Evolutionary conservation across 2,113 vertebrate genomes (phyloP).

Genomic region (Opisthocomus hoazin): DNA sequence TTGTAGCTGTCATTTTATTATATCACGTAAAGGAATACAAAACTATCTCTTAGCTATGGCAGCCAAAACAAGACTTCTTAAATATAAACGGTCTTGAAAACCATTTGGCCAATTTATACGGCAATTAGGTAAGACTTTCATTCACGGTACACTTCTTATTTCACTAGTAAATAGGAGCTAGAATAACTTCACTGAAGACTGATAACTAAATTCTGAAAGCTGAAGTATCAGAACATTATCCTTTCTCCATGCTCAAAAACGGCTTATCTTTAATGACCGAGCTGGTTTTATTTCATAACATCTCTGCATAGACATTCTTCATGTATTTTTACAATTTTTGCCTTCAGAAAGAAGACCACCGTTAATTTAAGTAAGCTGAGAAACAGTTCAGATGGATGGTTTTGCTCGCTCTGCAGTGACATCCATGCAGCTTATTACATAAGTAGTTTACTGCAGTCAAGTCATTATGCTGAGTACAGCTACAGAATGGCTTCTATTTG

Average conservation of each 20-base stretch:
- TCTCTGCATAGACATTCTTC: not conserved
- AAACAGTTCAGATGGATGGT: conserved; percentile 15
- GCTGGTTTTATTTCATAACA: conserved; percentile 3
- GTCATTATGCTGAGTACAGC: not conserved
- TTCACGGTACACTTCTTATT: not conserved
- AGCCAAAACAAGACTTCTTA: conserved; percentile 6
- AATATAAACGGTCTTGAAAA: conserved; percentile 32
- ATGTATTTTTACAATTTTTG: conserved; percentile 12
- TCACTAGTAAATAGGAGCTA: not conserved
- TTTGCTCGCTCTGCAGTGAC: conserved; percentile 28
- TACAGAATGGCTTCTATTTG: not conserved
- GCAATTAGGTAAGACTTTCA: not conserved
- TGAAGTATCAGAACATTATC: not conserved
- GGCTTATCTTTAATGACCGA: not conserved
- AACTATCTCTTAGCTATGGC: not conserved
- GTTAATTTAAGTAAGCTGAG: conserved; percentile 35
- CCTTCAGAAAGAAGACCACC: not conserved
- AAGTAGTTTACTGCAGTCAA: conserved; percentile 47
- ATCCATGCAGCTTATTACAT: conserved; percentile 55
- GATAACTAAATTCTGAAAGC: not conserved
- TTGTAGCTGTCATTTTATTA: conserved; percentile 33
- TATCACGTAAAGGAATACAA: not conserved
- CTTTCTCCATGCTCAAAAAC: not conserved
- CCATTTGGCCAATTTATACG: conserved; percentile 21
- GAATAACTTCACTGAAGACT: not conserved